Percentiles rank a stretch among this genome's conserved stretches.
Evolutionary conservation across 2,888 invertebrate species (phyloP).

Genomic region (Cancer borealis): DNA sequence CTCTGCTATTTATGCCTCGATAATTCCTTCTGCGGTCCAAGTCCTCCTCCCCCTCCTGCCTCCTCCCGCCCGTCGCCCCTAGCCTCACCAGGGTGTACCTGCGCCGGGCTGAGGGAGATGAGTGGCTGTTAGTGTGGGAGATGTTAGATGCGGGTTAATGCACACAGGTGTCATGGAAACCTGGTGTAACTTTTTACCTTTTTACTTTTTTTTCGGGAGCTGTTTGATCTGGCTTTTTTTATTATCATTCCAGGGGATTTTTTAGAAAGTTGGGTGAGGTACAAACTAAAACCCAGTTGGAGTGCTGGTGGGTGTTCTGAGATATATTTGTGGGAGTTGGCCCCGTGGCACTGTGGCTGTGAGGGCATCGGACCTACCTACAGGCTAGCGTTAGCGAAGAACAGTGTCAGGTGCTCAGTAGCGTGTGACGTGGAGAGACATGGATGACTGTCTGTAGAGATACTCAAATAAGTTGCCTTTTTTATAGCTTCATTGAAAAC

Average conservation of each 20-base stretch:
- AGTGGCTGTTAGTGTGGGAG: constrained; percentile 37
- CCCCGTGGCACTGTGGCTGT: neutral
- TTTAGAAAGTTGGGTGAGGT: constrained; percentile 24
- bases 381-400: neutral
- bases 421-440: neutral
- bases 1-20: constrained; percentile 45
- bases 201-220: constrained; percentile 16
- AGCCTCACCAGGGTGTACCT: constrained; percentile 20
- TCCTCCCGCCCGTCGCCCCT: neutral
- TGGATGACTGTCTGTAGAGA: neutral
- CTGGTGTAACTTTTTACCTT: neutral
- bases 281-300: neutral
- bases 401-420: neutral
- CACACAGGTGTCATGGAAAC: constrained; percentile 29
- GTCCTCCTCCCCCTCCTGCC: constrained; percentile 1
- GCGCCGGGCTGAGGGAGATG: constrained; percentile 37
- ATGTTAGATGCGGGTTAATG: constrained; percentile 34
- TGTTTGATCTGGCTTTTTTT: constrained; percentile 35
- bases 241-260: constrained; percentile 5
- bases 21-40: constrained; percentile 51
- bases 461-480: neutral
- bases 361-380: neutral
- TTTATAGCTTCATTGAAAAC: neutral
- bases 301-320: neutral
- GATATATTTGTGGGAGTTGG: constrained; percentile 16